phyloP scores from a whole-genome alignment of 2,888 invertebrate species.

The Drosophila siamana region DNA sequence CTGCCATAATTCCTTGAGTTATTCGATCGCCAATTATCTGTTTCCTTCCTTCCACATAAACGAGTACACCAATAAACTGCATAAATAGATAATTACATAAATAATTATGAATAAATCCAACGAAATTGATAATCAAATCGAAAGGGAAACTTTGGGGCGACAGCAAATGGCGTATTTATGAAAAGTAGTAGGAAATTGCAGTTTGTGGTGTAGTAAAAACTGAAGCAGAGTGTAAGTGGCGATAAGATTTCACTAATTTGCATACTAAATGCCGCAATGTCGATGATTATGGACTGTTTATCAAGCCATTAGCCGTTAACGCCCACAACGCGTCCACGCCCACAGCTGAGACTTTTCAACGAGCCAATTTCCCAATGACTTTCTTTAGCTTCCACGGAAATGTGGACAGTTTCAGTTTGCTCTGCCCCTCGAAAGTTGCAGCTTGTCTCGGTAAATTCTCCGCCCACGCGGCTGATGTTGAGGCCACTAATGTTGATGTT shows the following conservation, averaged over 20 bases:
- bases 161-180: background rate
- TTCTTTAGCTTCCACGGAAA: slow-evolving; percentile 24
- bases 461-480: slow-evolving; percentile 22
- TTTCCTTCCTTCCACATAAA: background rate
- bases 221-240: slow-evolving; percentile 39
- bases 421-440: slow-evolving; percentile 11
- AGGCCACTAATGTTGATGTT: slow-evolving; percentile 2
- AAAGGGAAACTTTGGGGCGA: background rate
- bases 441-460: slow-evolving; percentile 18
- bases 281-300: slow-evolving; percentile 43
- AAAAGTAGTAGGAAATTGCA: slow-evolving; percentile 3
- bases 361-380: slow-evolving; percentile 12
- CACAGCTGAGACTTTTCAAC: slow-evolving; percentile 12
- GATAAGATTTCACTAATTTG: slow-evolving; percentile 53
- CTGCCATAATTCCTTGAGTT: slow-evolving; percentile 20
- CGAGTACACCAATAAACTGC: background rate
- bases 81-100: background rate
- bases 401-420: slow-evolving; percentile 2
- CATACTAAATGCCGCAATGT: slow-evolving; percentile 35
- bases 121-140: background rate
- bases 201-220: slow-evolving; percentile 5
- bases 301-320: slow-evolving; percentile 48
- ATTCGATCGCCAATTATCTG: background rate
- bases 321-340: slow-evolving; percentile 44
- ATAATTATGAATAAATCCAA: background rate